A percentile compares a stretch with the other conserved stretches of the same genome.
These are phyloP conservation scores for Oryzias javanicus DNA, from an alignment of 2,113 vertebrate genomes.

Conservation along the genomic window DNA sequence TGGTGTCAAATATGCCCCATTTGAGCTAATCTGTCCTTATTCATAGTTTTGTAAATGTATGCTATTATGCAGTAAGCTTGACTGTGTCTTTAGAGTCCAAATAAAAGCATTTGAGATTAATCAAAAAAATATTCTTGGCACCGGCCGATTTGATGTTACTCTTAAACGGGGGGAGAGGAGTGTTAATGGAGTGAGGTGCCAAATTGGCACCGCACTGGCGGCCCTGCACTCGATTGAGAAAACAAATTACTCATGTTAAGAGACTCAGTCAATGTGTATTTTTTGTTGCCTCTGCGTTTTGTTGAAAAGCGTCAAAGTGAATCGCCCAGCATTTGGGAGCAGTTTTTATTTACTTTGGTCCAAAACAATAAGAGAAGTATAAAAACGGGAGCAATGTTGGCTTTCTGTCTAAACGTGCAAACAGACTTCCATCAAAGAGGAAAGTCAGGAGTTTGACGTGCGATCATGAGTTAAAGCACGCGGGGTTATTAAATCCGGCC, in stretches of 20 bases:
- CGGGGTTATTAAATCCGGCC: too few relatives aligned
- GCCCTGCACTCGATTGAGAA: constrained; percentile 34
- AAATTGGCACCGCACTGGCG: constrained; percentile 46
- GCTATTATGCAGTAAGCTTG: constrained; percentile 14
- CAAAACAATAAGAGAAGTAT: background rate
- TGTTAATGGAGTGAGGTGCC: constrained; percentile 51
- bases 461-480: too few relatives aligned
- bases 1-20: constrained; percentile 51
- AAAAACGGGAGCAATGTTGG: background rate
- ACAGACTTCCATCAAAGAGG: constrained; percentile 2
- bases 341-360: constrained; percentile 27
- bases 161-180: constrained; percentile 45
- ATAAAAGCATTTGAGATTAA: constrained; percentile 52
- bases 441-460: constrained; percentile 33
- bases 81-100: constrained; percentile 30
- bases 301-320: constrained; percentile 35
- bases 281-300: constrained; percentile 35
- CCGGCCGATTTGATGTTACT: constrained; percentile 43
- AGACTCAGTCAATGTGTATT: constrained; percentile 50
- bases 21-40: constrained; percentile 41
- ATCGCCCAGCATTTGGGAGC: constrained; percentile 29
- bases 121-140: constrained; percentile 46
- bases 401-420: constrained; percentile 8
- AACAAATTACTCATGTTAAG: constrained; percentile 61
- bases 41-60: constrained; percentile 40